Conservation (phyloP, 1,140 invertebrate species). For the Brachionus angularis region DNA sequence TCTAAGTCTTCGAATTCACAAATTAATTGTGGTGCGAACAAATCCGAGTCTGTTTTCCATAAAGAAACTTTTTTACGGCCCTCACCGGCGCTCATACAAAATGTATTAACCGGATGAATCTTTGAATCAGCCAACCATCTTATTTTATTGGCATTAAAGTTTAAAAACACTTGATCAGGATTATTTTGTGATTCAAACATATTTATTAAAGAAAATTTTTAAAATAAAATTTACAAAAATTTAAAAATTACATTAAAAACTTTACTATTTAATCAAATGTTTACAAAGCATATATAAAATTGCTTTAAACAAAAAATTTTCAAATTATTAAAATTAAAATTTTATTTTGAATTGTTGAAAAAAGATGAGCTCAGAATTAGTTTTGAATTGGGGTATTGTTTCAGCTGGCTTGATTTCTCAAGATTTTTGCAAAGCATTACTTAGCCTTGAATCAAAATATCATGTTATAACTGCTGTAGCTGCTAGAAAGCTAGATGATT, state of each 20-base stretch:
- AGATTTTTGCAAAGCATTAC: slow-evolving; percentile 71
- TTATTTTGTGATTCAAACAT: slow-evolving; percentile 15
- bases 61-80: not conserved
- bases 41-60: not conserved
- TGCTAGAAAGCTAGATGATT: slow-evolving; percentile 67
- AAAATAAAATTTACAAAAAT: not conserved
- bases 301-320: not conserved
- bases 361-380: slow-evolving; percentile 10
- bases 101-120: not conserved
- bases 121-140: slow-evolving; percentile 21
- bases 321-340: too few species aligned
- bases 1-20: not conserved
- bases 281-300: not conserved
- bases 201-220: too few species aligned
- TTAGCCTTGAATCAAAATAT: slow-evolving; percentile 62
- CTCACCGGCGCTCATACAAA: not conserved
- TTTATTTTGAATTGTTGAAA: too few species aligned
- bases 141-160: slow-evolving; percentile 13
- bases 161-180: slow-evolving; percentile 1
- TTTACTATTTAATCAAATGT: not conserved
- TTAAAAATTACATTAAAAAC: not conserved
- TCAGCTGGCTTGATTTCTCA: slow-evolving; percentile 70
- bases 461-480: slow-evolving; percentile 70
- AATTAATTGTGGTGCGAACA: not conserved
- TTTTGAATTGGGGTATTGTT: slow-evolving; percentile 67